Evolutionary conservation across 30 jellyfish, hydroid and myxozoan genomes (phyloP).

Genomic region (Phacellophora camtschatica): DNA sequence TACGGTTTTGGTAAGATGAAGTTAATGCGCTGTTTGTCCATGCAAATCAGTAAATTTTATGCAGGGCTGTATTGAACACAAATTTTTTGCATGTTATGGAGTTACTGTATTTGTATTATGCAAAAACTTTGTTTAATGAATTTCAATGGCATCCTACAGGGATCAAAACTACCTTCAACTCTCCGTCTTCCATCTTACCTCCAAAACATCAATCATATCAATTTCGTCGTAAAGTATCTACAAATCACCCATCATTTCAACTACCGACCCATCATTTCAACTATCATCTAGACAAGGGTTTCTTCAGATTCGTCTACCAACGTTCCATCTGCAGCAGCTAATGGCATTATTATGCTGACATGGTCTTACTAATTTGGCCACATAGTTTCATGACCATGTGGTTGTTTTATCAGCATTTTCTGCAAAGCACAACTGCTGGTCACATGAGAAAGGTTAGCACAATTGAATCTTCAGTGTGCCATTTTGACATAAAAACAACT

Average conservation of each 20-base stretch:
- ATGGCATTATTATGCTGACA: conserved; percentile 44
- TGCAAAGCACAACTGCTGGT: conserved; percentile 60
- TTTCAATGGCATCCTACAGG: conserved; percentile 87
- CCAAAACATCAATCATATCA: conserved; percentile 63
- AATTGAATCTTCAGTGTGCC: conserved; percentile 46
- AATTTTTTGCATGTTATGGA: too few species aligned
- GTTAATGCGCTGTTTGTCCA: too few species aligned
- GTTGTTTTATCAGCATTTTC: conserved; percentile 45
- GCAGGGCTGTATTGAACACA: too few species aligned
- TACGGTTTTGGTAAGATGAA: too few species aligned
- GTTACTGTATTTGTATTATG: neutral
- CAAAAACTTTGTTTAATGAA: conserved; percentile 6
- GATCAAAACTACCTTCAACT: conserved; percentile 57
- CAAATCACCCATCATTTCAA: conserved; percentile 40
- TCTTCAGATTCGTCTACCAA: conserved; percentile 11
- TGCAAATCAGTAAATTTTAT: too few species aligned
- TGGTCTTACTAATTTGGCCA: conserved; percentile 52
- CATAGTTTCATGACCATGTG: conserved; percentile 54
- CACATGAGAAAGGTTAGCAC: conserved; percentile 62
- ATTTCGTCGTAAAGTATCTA: conserved; percentile 69
- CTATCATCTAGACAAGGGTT: conserved; percentile 61
- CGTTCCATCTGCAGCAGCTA: conserved; percentile 51
- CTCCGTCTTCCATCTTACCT: conserved; percentile 48
- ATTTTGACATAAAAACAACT: neutral
- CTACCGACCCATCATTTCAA: conserved; percentile 47